Evolutionary conservation across 2,797 vertebrate genomes (phyloP), one percentile per base, ranked within the genome.

Genomic region (Coccyzus lansbergi): DNA sequence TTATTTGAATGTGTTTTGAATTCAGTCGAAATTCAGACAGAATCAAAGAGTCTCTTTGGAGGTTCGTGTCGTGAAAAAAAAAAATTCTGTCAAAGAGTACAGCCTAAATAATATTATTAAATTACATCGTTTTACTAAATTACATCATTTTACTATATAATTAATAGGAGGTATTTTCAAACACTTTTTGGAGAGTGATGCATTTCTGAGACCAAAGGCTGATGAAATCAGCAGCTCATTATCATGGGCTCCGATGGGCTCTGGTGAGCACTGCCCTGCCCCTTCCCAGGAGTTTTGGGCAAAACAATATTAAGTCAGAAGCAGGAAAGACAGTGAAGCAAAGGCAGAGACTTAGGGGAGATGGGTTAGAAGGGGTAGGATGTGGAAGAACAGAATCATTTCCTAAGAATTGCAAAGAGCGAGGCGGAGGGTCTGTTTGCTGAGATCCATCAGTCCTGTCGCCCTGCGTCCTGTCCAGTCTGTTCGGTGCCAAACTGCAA

Each of bases 111-210:
- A 75, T 78, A 36, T 34, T 68, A 48, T 46, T 86, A 94, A 95
- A 92, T 91, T 68, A 83, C 88, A 94, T 90, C 15, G 64, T 92
- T 94, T 90, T 84, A 76, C 82, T 93, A 92, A 95, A 94, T 90
- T 83, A 67, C 86, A 93, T 86, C 46, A 92, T 92, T 95, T 94
- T 91, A 96, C 93, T 94, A 29, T 86, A 33, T 95, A 95, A 94
- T 91, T 81, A 92, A 83, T 63, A 88, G 49, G 89, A 94, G 89
- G 79, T 40, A 69, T 86, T 93, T 91, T 86, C 85, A 93, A 69
- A 69, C 93, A 67, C 80, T 86, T 91, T 69, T 76, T 93, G 91
- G 59, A 94, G 91, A 93, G 78, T 31, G 20, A 65, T 69, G 77
- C 34, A 26, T 90, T 95, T 92, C 85, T 86, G 80, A 92, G 88